Conservation (phyloP, 23 tunicate genomes). For the Ascidia mentula region DNA sequence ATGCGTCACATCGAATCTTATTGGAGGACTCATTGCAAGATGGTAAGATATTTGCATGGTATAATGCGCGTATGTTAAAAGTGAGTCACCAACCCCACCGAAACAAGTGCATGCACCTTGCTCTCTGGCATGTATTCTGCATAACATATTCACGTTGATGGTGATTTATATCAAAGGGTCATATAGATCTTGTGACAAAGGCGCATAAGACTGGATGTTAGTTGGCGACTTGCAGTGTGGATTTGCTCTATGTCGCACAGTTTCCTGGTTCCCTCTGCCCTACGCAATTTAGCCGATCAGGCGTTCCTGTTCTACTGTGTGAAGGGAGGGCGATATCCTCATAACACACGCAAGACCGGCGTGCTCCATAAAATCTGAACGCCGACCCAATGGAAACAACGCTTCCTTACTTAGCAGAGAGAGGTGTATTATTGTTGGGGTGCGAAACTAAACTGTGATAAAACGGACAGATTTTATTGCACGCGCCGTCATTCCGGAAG, state of each 20-base stretch:
- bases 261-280: slow-evolving; percentile 11
- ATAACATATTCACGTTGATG: neutral
- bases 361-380: neutral
- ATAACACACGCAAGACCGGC: neutral
- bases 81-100: slow-evolving; percentile 1
- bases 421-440: neutral
- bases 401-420: neutral
- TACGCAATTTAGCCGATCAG: slow-evolving; percentile 1
- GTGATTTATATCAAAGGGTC: neutral
- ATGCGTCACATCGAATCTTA: too few species aligned
- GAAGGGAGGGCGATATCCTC: slow-evolving; percentile 5
- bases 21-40: neutral
- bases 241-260: neutral
- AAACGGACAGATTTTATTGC: neutral
- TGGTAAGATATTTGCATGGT: neutral
- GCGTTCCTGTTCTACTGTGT: neutral
- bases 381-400: neutral
- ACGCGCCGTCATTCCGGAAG: neutral
- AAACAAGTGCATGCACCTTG: slow-evolving; percentile 2
- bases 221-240: neutral
- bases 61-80: neutral
- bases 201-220: slow-evolving; percentile 4
- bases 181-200: neutral
- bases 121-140: too few species aligned
- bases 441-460: neutral